phyloP scores from a whole-genome alignment of 2,797 vertebrate species.

The Mus caroli region DNA sequence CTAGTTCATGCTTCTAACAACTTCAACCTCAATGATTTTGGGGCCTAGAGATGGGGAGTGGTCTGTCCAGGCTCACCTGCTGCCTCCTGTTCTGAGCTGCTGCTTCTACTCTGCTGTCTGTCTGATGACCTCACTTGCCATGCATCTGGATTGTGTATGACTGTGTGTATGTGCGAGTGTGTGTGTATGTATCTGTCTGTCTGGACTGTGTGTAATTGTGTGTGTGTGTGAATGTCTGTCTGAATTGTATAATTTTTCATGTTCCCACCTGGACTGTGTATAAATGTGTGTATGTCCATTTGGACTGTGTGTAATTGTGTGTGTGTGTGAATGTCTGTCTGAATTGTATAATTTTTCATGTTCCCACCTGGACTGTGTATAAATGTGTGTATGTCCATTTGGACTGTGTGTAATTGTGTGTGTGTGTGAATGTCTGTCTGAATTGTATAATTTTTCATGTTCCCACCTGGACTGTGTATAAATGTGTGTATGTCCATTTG shows the following conservation, averaged over 20 bases:
- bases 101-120: background rate
- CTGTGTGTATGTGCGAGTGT: background rate
- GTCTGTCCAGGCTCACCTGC: conserved; percentile 24
- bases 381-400: too few relatives aligned
- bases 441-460: too few relatives aligned
- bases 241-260: too few relatives aligned
- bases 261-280: background rate
- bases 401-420: background rate
- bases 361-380: background rate
- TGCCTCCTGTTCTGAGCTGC: background rate
- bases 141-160: background rate
- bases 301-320: background rate
- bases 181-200: background rate
- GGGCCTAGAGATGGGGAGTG: background rate
- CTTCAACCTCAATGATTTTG: background rate
- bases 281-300: too few relatives aligned
- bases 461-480: background rate
- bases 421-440: too few relatives aligned
- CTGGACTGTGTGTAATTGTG: background rate
- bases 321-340: too few relatives aligned
- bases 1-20: background rate
- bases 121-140: background rate
- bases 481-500: too few relatives aligned
- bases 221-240: background rate
- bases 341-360: too few relatives aligned